phyloP scores from a whole-genome alignment of 2,797 vertebrate genomes.

The Lateolabrax maculatus region DNA sequence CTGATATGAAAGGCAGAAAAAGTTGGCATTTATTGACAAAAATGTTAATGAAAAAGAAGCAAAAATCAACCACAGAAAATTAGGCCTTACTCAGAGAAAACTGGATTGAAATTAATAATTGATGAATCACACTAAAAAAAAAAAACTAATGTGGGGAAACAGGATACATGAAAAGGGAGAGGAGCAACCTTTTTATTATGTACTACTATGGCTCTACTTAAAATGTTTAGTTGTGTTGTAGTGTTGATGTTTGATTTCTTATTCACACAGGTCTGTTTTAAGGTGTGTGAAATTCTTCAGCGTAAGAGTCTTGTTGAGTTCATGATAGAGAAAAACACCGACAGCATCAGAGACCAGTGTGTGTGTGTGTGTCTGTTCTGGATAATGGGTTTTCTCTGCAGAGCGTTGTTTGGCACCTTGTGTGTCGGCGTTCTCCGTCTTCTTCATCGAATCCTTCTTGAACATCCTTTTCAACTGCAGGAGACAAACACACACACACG shows the following conservation, averaged over 20 bases:
- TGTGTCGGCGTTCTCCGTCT: constrained; percentile 87
- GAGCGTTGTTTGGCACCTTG: constrained; percentile 79
- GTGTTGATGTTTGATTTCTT: neutral
- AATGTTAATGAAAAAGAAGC: neutral
- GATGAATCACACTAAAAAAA: too few species aligned
- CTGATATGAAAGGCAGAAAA: neutral
- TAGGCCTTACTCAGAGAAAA: too few species aligned
- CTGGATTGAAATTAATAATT: neutral
- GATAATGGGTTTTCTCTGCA: constrained; percentile 71
- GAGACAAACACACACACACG: constrained; percentile 5
- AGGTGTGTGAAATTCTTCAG: constrained; percentile 3
- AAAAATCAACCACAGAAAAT: too few species aligned
- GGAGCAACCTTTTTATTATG: neutral
- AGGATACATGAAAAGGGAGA: neutral
- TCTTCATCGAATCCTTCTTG: constrained; percentile 94
- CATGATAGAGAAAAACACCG: neutral
- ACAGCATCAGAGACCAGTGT: neutral
- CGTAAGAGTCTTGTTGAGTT: constrained; percentile 15
- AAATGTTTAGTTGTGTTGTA: neutral
- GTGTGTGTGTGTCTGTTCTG: constrained; percentile 22
- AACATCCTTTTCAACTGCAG: constrained; percentile 92
- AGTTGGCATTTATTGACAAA: neutral
- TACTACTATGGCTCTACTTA: neutral
- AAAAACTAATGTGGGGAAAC: neutral
- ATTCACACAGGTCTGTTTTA: constrained; percentile 5